Evolutionary conservation across 2,888 invertebrate genomes (phyloP).

Genomic region (Eudasyphora cyanicolor): DNA sequence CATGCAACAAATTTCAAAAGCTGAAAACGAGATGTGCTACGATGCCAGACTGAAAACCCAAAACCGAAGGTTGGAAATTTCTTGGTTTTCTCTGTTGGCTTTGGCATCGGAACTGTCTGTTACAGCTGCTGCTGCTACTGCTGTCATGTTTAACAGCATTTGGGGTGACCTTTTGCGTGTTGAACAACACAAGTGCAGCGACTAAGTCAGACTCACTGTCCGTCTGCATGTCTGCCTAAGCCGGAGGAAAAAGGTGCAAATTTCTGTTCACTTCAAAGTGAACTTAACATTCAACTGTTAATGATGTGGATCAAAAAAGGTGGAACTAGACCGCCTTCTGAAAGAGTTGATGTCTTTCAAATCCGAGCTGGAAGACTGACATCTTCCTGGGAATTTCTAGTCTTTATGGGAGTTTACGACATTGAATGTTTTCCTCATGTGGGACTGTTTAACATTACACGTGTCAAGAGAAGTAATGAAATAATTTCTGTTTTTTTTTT

Average conservation of each 20-base stretch:
- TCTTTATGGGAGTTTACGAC: neutral
- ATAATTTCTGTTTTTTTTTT: neutral
- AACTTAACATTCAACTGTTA: conserved; percentile 2
- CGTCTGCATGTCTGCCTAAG: no score
- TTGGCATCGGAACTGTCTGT: no score
- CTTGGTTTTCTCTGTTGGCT: conserved; percentile 45
- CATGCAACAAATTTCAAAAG: conserved; percentile 23
- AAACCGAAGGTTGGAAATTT: neutral
- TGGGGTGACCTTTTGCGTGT: conserved; percentile 76
- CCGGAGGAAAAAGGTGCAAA: conserved; percentile 55
- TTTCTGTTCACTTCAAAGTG: conserved; percentile 18
- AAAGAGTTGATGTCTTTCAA: neutral
- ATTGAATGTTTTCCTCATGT: neutral
- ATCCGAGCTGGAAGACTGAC: neutral
- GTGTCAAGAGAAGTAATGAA: conserved; percentile 7
- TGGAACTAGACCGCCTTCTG: neutral
- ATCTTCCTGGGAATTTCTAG: neutral
- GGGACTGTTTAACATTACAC: neutral
- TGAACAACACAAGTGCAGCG: conserved; percentile 74
- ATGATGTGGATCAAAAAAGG: neutral
- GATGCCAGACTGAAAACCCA: neutral
- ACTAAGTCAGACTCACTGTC: conserved; percentile 54
- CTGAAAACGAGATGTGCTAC: neutral
- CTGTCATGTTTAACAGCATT: conserved; percentile 62
- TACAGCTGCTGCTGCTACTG: conserved; percentile 72